Evolutionary conservation across 2,797 vertebrate species (phyloP), one percentile per base, ranked within the genome.

Genomic region (Karalla daura): DNA sequence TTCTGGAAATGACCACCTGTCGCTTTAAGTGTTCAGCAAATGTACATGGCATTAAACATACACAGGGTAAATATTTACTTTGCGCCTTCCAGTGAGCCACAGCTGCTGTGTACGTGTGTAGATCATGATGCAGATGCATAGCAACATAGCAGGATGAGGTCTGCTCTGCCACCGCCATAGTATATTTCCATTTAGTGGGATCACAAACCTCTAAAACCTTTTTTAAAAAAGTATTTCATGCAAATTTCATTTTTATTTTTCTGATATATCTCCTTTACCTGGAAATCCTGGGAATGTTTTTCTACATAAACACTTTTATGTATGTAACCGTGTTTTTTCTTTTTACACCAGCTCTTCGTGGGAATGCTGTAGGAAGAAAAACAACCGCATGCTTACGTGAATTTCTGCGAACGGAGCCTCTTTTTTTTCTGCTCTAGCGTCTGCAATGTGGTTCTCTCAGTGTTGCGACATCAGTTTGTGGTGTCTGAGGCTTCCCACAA

Each of bases 391-490:
- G 25, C 25, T 58, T 55, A 32, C 66, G 18, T 62, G 25, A 12
- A 58, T 83, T 86, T 88, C 55, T 85, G 80, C 59, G 24, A 63
- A 81, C 67, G 1, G 14, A 11, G 51, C 20, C 10, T 61, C 71
- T 79, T 84, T 61, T 69, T 79, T 84, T 83, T 88, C 45, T 74
- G 33, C 47, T 73, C 66, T 72, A 74, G 58, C 43, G 87, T 93
- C 81, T 86, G 89, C 87, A 75, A 11, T 84, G 80, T 86, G 87
- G 78, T 72, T 79, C 68, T 82, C 68, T 70, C 64, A 60, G 49
- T 65, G 84, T 94, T 76, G 91, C 88, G 69, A 92, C 92, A 94
- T 40, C 0, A 89, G 68, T 91, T 87, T 91, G 93, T 44, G 93
- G 91, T 70, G 63, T 91, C 71, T 89, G 85, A 74, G 77, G 82